Base-by-base conservation (phyloP, 2,113 vertebrate genomes). In the Eulemur macaco region DNA sequence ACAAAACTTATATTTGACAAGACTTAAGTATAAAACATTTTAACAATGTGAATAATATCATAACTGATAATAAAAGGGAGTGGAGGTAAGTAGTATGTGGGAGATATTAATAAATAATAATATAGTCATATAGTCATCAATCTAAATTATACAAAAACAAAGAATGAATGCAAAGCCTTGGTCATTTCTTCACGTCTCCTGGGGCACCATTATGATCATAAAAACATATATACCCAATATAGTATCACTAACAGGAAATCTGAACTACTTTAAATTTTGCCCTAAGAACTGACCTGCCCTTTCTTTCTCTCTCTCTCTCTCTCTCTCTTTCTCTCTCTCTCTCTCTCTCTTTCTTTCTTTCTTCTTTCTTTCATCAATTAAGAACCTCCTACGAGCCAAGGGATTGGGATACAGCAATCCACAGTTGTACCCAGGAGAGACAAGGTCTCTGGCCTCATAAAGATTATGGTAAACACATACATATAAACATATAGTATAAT, bases 131-230 rank as follows among this genome's bases (percentile, higher is more conserved):
- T 6, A 11, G 47, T 74, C 80, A 94, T 66, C 15, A 56, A 45
- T 45, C 14, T 88, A 84, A 86, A 94, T 84, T 27, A 84, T 45
- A 89, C 23, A 63, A 89, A 87, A 96, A 73, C 8, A 90, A 85
- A 94, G 54, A 34, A 23, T 91, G 34, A 96, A 68, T 31, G 10
- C 45, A 92, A 89, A 92, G 45, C 23, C 73, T 5, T 66, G 6
- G 20, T 45, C 29, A 95, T 86, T 96, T 85, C 60, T 86, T 96
- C 47, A 74, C 27, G 23, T 82, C 39, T 93, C 47, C 37, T 29
- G 20, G 27, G 34, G 45, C 18, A 73, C 60, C 31, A 27, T 20
- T 85, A 54, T 45, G 68, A 69, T 9, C 3, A 92, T 73, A 86
- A 92, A 88, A 89, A 71, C 18, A 56, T 42, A 92, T 69, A 66